Conservation (phyloP, 2,113 vertebrate species). For the Tychaedon coryphoeus region DNA sequence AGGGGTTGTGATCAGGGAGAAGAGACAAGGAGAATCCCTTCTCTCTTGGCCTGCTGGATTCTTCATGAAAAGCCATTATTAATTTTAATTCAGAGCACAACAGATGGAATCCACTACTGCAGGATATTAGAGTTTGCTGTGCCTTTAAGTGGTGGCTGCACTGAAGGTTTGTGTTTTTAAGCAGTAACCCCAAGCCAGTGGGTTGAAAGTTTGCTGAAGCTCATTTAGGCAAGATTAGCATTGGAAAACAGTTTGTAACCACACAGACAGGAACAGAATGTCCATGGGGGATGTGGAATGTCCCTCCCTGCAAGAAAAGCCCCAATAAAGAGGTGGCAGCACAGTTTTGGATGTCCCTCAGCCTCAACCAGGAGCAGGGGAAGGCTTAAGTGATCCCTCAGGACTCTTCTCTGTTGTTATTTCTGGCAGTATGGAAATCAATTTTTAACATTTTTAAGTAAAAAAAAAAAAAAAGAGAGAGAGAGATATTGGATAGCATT, state of each 20-base stretch:
- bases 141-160: not conserved
- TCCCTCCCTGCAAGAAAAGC: not conserved
- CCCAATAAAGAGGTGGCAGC: not conserved
- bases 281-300: accelerated
- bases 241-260: not conserved
- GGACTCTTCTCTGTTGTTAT: not conserved
- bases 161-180: not conserved
- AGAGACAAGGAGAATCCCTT: not conserved
- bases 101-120: not conserved
- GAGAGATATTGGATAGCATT: accelerated
- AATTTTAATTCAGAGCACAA: not conserved
- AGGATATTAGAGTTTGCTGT: not conserved
- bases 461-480: not conserved
- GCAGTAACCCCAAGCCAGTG: accelerated
- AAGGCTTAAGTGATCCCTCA: not conserved
- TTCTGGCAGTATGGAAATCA: not conserved
- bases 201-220: not conserved
- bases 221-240: not conserved
- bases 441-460: not conserved
- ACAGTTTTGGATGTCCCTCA: not conserved
- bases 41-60: not conserved
- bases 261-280: not conserved
- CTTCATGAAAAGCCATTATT: not conserved
- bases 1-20: not conserved
- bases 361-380: not conserved